These are phyloP conservation scores for Adoxophyes honmai DNA, from an alignment of 1,140 invertebrate genomes.

Conservation along the genomic window DNA sequence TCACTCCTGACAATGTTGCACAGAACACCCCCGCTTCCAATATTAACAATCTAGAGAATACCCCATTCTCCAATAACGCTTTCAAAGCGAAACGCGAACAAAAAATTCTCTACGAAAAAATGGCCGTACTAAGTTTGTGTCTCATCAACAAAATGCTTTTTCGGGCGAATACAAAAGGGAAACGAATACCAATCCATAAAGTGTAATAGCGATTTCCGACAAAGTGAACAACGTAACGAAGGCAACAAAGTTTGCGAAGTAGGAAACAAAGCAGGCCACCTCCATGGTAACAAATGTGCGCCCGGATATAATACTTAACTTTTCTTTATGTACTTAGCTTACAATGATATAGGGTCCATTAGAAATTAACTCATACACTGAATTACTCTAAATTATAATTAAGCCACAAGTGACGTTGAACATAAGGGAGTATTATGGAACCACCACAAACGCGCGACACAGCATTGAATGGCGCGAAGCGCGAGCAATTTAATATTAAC, in stretches of 20 bases:
- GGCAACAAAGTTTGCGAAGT: slow-evolving; percentile 45
- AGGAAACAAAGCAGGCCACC: slow-evolving; percentile 47
- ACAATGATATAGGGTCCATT: slow-evolving; percentile 20
- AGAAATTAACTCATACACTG: slow-evolving; percentile 18
- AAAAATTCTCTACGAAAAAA: slow-evolving; percentile 16
- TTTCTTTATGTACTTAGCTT: slow-evolving; percentile 24
- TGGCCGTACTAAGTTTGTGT: slow-evolving; percentile 28
- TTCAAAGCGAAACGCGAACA: slow-evolving; percentile 9
- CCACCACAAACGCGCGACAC: no score
- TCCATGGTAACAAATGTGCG: slow-evolving; percentile 43
- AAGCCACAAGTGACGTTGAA: no score
- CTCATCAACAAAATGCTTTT: slow-evolving; percentile 39
- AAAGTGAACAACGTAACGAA: slow-evolving; percentile 46
- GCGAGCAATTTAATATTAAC: no score
- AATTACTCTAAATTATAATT: no score
- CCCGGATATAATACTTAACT: slow-evolving; percentile 37
- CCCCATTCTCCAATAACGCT: slow-evolving; percentile 12
- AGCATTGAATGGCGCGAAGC: no score
- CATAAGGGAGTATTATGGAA: no score
- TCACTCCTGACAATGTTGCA: no score
- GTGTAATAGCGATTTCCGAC: slow-evolving; percentile 37
- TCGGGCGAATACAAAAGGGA: slow-evolving; percentile 26
- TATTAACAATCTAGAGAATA: slow-evolving; percentile 15
- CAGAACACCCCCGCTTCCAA: background rate
- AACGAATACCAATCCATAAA: slow-evolving; percentile 51